Base-by-base conservation (phyloP, 2,888 invertebrate genomes). In the Drosophila suboccidentalis region DNA sequence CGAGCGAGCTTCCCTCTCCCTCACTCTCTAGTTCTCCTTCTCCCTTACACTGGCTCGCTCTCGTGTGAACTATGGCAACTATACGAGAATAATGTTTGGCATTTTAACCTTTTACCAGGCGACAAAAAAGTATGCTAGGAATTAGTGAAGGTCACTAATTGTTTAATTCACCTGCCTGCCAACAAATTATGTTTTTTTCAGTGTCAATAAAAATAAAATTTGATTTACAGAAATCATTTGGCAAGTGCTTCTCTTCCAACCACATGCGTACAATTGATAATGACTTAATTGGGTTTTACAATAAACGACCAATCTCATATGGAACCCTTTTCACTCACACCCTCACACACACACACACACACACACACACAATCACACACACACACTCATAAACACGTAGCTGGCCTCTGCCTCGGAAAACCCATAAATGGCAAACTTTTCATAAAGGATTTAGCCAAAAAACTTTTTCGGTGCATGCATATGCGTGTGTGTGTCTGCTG, bases 401-500 rank as follows among this genome's bases (percentile, higher is more conserved):
- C 51, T 67, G 58, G 38, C 43, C 15, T 62, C 53, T 81, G 75
- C 72, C 68, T 65, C 51, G 61, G 64, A 47, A 73, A 75, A 78
- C 74, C 78, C 84, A 80, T 82, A 87, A 86, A 88, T 72, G 84
- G 71, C 67, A 46, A 89, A 86, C 82, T 89, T 86, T 87, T 78
- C 84, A 84, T 84, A 86, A 87, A 83, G 89, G 89, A 86, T 89
- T 86, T 87, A 71, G 75, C 71, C 68, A 65, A 78, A 84, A 86
- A 88, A 78, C 63, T 78, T 86, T 86, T 71, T 66, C 57, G 69
- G 63, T 61, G 54, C 61, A 51, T 68, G 69, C 76, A 76, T 76
- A 64, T 70, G 62, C 57, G 64, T 58, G 76, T 73, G 71, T 77
- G 65, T 65, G 71, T 38, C 71, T 62, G 68, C 75, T 82, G 75